Conservation (phyloP, 2,113 vertebrate genomes). For the Psilopogon haemacephalus region DNA sequence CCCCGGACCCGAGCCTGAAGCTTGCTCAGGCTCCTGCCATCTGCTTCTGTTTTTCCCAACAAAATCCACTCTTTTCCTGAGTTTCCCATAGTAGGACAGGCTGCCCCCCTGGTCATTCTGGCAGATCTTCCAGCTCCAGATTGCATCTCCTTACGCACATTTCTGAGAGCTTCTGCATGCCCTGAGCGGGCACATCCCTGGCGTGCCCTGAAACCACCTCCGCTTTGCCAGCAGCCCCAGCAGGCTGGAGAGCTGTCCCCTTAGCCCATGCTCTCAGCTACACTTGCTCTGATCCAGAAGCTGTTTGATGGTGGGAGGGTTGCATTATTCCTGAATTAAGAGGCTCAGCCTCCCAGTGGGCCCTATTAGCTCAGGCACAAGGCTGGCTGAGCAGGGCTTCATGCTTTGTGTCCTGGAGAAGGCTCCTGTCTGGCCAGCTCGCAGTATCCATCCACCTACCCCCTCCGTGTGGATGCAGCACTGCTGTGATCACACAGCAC, state of each 20-base stretch:
- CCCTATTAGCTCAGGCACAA: slow-evolving; percentile 59
- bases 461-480: neutral
- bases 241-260: neutral
- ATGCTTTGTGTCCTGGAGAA: slow-evolving; percentile 33
- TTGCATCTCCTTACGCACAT: neutral
- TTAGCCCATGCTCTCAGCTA: neutral
- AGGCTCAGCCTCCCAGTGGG: slow-evolving; percentile 41
- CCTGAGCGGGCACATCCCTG: neutral
- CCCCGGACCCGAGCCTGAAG: slow-evolving; percentile 12
- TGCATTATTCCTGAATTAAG: slow-evolving; percentile 60
- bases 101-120: neutral
- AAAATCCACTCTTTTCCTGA: neutral
- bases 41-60: slow-evolving; percentile 39
- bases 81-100: neutral
- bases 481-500: neutral
- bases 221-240: neutral
- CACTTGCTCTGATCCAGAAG: slow-evolving; percentile 47
- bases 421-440: neutral
- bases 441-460: slow-evolving; percentile 40
- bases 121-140: slow-evolving; percentile 28
- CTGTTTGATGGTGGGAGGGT: neutral
- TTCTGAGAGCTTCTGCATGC: neutral
- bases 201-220: neutral
- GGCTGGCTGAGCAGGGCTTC: slow-evolving; percentile 33
- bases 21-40: slow-evolving; percentile 1